These are phyloP conservation scores for Papilio polytes DNA, from an alignment of 1,140 invertebrate species.

Conservation along the genomic window DNA sequence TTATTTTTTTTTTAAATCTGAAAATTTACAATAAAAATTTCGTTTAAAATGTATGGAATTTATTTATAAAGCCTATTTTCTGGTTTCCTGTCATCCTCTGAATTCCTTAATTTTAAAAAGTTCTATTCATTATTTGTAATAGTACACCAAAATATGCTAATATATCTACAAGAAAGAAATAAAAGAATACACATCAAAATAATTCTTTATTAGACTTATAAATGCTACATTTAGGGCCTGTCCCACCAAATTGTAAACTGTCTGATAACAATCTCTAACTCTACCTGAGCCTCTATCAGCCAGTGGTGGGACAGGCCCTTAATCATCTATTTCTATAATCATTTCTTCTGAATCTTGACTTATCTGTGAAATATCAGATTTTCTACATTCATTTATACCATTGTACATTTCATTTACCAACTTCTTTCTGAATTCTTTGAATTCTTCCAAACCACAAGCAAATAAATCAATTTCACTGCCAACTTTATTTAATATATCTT, in stretches of 20 bases:
- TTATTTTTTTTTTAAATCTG: not conserved
- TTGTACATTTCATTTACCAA: slow-evolving; percentile 52
- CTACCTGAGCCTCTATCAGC: no score
- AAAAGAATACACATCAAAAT: no score
- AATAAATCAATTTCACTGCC: slow-evolving; percentile 63
- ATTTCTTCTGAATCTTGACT: slow-evolving; percentile 31
- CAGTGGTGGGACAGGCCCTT: no score
- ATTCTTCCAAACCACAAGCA: slow-evolving; percentile 50
- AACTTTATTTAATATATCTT: slow-evolving; percentile 48
- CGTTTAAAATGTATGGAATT: not conserved
- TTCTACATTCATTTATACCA: slow-evolving; percentile 46
- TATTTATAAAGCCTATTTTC: slow-evolving; percentile 3
- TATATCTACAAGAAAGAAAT: no score
- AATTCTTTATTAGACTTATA: no score
- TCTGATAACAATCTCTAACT: no score
- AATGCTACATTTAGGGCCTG: not conserved
- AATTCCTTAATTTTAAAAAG: no score
- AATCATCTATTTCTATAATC: slow-evolving; percentile 12
- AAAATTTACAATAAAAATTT: not conserved
- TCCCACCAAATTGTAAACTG: no score
- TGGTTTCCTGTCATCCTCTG: not conserved
- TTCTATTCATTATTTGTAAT: no score
- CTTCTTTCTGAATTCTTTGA: slow-evolving; percentile 57
- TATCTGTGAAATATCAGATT: not conserved
- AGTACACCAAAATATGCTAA: no score